Evolutionary conservation across 1,140 invertebrate genomes (phyloP).

Genomic region (Chironomus tepperi): DNA sequence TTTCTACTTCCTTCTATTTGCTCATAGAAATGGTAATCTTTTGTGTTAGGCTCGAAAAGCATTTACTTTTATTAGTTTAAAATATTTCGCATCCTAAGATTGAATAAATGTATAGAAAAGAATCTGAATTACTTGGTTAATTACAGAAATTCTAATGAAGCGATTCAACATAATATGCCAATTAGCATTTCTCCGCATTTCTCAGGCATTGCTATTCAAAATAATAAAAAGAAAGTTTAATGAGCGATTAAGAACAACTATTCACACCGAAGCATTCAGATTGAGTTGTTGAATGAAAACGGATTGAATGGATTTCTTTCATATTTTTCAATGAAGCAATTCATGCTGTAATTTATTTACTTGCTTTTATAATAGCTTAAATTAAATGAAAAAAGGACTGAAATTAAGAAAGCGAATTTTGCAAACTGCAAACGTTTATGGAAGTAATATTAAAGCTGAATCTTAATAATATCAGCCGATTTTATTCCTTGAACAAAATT

Average conservation of each 20-base stretch:
- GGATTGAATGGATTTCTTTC: neutral
- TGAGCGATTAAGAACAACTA: neutral
- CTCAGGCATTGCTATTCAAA: too few species aligned
- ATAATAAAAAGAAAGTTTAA: neutral
- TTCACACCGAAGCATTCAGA: neutral
- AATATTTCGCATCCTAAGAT: neutral
- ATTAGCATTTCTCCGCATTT: neutral
- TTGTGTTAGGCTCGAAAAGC: too few species aligned
- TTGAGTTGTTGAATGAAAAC: neutral
- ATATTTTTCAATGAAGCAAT: neutral
- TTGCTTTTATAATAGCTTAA: neutral
- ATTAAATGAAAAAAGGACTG: neutral
- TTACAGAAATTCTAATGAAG: slow-evolving; percentile 9
- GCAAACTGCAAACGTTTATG: neutral
- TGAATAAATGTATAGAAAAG: neutral
- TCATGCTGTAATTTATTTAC: neutral
- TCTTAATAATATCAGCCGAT: neutral
- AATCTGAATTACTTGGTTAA: neutral
- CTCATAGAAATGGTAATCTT: too few species aligned
- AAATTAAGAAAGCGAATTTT: too few species aligned
- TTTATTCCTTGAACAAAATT: too few species aligned
- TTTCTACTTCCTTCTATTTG: too few species aligned
- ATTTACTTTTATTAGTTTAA: neutral
- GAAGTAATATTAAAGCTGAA: too few species aligned
- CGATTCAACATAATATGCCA: neutral